phyloP scores from a whole-genome alignment of 2,113 vertebrate genomes.

The Cyanistes caeruleus region DNA sequence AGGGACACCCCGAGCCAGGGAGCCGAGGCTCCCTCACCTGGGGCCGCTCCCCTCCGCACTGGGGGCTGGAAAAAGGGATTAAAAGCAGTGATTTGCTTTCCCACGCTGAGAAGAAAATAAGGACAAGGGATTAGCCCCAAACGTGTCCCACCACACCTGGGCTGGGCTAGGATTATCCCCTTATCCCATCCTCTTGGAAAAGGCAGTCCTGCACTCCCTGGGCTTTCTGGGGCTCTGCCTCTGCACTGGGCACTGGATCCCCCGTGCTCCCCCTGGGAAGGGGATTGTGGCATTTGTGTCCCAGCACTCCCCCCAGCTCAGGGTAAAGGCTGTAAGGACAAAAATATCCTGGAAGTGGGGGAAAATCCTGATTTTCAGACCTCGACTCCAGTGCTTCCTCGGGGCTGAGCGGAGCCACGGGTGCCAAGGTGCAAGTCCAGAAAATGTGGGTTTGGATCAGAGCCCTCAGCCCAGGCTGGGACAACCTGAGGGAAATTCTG shows the following conservation, averaged over 20 bases:
- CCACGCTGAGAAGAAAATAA: constrained; percentile 39
- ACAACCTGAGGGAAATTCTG: neutral
- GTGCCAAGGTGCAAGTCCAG: neutral
- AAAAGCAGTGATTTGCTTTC: constrained; percentile 1
- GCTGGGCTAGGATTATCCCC: neutral
- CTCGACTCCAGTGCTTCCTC: rapidly evolving
- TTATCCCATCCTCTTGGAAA: rapidly evolving
- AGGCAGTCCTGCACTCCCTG: rapidly evolving
- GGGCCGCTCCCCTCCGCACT: neutral
- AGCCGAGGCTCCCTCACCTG: neutral
- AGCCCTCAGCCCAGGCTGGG: neutral
- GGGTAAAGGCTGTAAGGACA: neutral
- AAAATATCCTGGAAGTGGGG: neutral
- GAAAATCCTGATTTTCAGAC: neutral
- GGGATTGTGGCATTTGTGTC: neutral
- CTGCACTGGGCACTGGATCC: neutral
- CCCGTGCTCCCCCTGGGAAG: rapidly evolving
- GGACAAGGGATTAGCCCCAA: constrained; percentile 42
- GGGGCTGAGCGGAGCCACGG: rapidly evolving
- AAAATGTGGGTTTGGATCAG: too few relatives aligned
- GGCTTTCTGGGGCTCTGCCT: neutral
- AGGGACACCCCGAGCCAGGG: neutral
- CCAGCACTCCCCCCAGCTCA: neutral
- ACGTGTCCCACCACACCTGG: neutral
- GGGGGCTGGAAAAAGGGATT: constrained; percentile 51